Evolutionary conservation across 2,888 invertebrate species (phyloP).

Genomic region (Theodoxus fluviatilis): DNA sequence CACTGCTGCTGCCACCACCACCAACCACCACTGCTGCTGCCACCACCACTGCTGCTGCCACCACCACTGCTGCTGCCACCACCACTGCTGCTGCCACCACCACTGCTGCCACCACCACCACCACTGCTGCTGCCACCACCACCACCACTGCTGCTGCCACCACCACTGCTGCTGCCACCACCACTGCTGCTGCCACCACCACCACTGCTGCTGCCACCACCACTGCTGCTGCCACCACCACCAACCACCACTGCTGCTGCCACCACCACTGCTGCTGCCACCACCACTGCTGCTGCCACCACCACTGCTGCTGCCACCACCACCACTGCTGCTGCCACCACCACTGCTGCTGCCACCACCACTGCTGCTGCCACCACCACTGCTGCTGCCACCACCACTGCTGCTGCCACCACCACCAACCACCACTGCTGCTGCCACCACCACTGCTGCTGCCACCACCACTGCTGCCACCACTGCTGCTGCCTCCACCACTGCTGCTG

Average conservation of each 20-base stretch:
- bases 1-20: background rate
- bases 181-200: constrained; percentile 25
- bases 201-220: no score
- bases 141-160: constrained; percentile 32
- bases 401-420: constrained; percentile 23
- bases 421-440: constrained; percentile 23
- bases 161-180: constrained; percentile 29
- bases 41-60: background rate
- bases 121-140: constrained; percentile 29
- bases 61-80: no score
- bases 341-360: constrained; percentile 15
- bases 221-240: constrained; percentile 21
- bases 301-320: constrained; percentile 25
- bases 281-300: constrained; percentile 20
- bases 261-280: no score
- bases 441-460: constrained; percentile 28
- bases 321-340: constrained; percentile 27
- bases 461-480: no score
- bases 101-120: constrained; percentile 28
- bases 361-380: constrained; percentile 16
- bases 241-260: constrained; percentile 25
- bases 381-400: constrained; percentile 23
- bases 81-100: constrained; percentile 30
- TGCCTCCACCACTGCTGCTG: constrained; percentile 13
- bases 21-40: no score